Evolutionary conservation across 2,888 invertebrate genomes (phyloP).

Genomic region (Polydrusus pterygomalis): DNA sequence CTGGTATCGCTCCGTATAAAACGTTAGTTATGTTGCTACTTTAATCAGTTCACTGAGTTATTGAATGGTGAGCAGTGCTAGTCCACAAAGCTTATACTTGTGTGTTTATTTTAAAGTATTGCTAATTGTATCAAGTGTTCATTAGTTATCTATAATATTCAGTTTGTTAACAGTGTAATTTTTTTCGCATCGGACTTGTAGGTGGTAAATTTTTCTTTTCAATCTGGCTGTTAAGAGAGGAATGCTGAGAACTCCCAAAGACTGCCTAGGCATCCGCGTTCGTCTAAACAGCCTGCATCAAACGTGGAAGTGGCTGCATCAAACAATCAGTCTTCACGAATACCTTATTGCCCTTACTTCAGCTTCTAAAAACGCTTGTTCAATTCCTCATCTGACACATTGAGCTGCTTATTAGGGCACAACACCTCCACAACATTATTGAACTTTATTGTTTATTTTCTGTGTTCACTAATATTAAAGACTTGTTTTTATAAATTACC

Average conservation of each 20-base stretch:
- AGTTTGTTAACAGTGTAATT: constrained; percentile 34
- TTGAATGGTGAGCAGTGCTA: constrained; percentile 20
- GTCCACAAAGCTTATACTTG: constrained; percentile 9
- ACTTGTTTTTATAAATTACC: constrained; percentile 42
- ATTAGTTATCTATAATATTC: constrained; percentile 32
- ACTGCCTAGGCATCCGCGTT: constrained; percentile 91
- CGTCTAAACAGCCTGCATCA: constrained; percentile 92
- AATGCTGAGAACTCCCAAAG: constrained; percentile 81
- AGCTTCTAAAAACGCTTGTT: constrained; percentile 79
- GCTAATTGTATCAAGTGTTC: constrained; percentile 23
- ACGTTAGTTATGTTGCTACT: constrained; percentile 58
- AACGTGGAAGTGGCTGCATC: constrained; percentile 96
- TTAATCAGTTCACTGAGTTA: constrained; percentile 34
- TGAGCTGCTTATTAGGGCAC: constrained; percentile 54
- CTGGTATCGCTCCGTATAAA: constrained; percentile 63
- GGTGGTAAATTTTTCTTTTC: constrained; percentile 57
- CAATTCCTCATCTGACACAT: constrained; percentile 57
- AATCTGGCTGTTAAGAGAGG: constrained; percentile 69
- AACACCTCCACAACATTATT: constrained; percentile 50
- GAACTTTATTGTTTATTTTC: constrained; percentile 43
- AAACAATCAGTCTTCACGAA: constrained; percentile 91
- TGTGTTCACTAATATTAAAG: constrained; percentile 49
- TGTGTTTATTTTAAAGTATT: neutral
- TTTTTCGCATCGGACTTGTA: constrained; percentile 17
- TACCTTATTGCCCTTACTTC: constrained; percentile 88